Evolutionary conservation across 92 coral and sea anemone species (phyloP), one percentile per base, ranked within the genome.

Genomic region (Hydrozoanthus gracilis): DNA sequence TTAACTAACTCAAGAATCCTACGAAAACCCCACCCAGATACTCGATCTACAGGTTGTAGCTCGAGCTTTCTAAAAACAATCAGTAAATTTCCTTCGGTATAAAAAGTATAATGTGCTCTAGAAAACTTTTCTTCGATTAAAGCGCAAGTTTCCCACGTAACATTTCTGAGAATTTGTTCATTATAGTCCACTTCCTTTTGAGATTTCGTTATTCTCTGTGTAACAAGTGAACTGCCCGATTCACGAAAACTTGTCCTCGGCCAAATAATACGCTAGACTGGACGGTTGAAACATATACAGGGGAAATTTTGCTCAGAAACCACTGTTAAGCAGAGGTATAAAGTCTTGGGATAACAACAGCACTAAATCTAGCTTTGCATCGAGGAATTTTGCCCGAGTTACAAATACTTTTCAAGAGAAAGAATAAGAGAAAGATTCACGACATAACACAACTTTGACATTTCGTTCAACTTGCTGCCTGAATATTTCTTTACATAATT

Each of bases 1-100:
- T 64, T 65, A 16, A 45, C 55, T 58, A 10, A 48, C 35, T 9
- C 45, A 44, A 47, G 55, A 78, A 46, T 46, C 18, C 4, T 47
- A 65, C 3, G 73, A 17, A 49, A 65, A 64, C 58, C 85, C 61
- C 74, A 65, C 74, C 85, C 72, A 17, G 58, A 18, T n/a, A 64
- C 56, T 64, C 6, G 55, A 65, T 49, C 85, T 80, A 47, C 85
- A 62, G 85, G 85, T 80, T 80, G 85, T 12, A 18, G 7, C 12
- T 15, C 52, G 16, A 17, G 12, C 39, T 27, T 27, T 27, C 12
- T 67, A 6, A n/a, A 56, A 10, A 77, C 85, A 64, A 15, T 80
- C 74, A 44, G 69, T 48, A 64, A 56, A 65, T 47, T 80, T 80
- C 64, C 74, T 80, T 80, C 85, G 69, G 73, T 49, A 80, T 65